Evolutionary conservation across 2,113 vertebrate species (phyloP), one percentile per base, ranked within the genome.

Genomic region (Climacteris rufus): DNA sequence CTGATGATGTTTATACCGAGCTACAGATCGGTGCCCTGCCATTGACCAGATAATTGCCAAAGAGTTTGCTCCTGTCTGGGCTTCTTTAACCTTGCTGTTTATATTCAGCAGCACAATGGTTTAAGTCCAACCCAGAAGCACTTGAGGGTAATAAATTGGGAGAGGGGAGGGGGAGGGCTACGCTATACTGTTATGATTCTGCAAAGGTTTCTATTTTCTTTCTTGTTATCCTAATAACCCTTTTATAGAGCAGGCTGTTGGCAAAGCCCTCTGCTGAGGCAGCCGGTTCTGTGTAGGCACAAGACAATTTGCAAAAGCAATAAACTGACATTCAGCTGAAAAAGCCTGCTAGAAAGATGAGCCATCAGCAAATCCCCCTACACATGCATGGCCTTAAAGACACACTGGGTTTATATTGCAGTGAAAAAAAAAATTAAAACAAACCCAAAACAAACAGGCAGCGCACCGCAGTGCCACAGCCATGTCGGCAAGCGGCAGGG

Each of bases 251-350:
- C 83, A 94, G 57, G 54, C 64, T 96, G 94, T 69, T 97, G 96
- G 95, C 96, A 97, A 78, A 95, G 91, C 92, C 97, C 93, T 95
- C 90, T 96, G 96, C 97, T 97, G 96, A 97, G 96, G 87, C 94
- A 97, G 97, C 91, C 94, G 44, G 93, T 97, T 97, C 96, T 89
- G 90, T 92, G 91, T 85, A 97, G 96, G 94, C 96, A 96, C 92
- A 93, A 95, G 95, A 96, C 94, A 97, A 97, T 97, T 97, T 97
- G 92, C 95, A 97, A 96, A 97, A 97, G 97, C 96, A 97, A 97
- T 97, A 97, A 96, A 96, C 85, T 93, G 94, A 95, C 94, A 88
- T 95, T 96, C 96, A 95, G 93, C 88, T 95, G 96, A 91, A 97
- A 96, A 95, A 96, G 90, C 87, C 93, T 87, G 87, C 85, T 75